These are phyloP conservation scores for Albula glossodonta DNA, from an alignment of 2,113 vertebrate genomes.

Conservation along the genomic window DNA sequence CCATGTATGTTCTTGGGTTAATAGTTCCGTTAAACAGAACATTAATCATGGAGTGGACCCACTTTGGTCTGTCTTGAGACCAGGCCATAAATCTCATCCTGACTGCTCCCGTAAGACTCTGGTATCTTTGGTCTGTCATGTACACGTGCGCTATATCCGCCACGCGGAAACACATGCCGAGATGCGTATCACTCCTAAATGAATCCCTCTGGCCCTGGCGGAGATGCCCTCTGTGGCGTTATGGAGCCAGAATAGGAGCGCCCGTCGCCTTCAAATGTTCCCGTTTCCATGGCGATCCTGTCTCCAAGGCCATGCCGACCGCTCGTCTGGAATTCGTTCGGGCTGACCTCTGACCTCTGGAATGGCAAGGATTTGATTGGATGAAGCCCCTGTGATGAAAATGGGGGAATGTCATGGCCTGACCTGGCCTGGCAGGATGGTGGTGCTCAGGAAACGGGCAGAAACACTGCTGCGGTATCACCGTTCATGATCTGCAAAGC, in stretches of 20 bases:
- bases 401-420: not conserved
- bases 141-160: not conserved
- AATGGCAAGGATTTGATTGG: not conserved
- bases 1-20: not conserved
- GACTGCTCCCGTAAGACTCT: slow-evolving; percentile 4
- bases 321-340: too few species aligned
- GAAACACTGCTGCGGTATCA: not conserved
- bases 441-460: not conserved
- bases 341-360: not conserved
- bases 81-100: not conserved
- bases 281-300: not conserved
- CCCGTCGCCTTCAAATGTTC: too few species aligned
- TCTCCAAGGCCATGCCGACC: not conserved
- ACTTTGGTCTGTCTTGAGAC: not conserved
- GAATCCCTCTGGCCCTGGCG: not conserved
- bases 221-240: not conserved
- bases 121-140: not conserved
- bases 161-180: not conserved
- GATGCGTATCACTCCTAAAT: slow-evolving; percentile 6
- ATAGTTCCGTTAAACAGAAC: not conserved
- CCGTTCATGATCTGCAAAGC: not conserved
- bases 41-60: not conserved
- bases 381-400: not conserved
- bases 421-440: not conserved
- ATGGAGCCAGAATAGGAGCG: too few species aligned